Base-by-base conservation (phyloP, 2,113 vertebrate genomes). In the Girardinichthys multiradiatus region DNA sequence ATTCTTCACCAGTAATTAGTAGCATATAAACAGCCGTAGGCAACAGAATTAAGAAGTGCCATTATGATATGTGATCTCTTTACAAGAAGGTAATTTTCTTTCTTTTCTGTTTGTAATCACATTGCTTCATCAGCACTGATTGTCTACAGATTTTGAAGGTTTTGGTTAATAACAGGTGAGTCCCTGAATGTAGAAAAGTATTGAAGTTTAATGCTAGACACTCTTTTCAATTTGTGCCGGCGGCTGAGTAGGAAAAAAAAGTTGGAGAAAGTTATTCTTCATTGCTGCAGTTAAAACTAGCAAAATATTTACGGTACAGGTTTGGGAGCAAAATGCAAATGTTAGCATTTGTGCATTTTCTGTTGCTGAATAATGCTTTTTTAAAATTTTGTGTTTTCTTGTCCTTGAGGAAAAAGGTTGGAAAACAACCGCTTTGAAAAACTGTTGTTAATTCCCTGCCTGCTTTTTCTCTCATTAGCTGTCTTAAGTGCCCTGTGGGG, bases 1-100 rank as follows among this genome's bases (percentile, higher is more conserved):
- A 88, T 91, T 91, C 84, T 91, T 90, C 76, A 69, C 70, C 72
- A 77, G 89, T 91, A 91, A 93, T 91, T 93, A 92, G 88, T 78
- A 82, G 88, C 82, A 76, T 86, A 90, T 92, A 90, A 91, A 90
- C 87, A 92, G 87, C 89, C 86, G 74, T 80, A 85, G 90, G 89
- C 88, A 90, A 87, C 80, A 64, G 64, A 89, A 91, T 86, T 83
- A 86, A 88, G 89, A 89, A 89, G 86, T 84, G 85, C 65, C 86
- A 79, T 85, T 87, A 76, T 90, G 81, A 91, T 88, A 83, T 86
- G 89, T 90, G 68, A 87, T 81, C 78, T 77, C 64, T 63, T 33
- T 71, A 39, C 80, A 67, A 75, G 72, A 82, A 60, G 75, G 71
- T 17, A 31, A 54, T 68, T 84, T 77, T 77, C 39, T 74, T 37